Evolutionary conservation across 2,888 invertebrate species (phyloP), one percentile per base, ranked within the genome.

Genomic region (Orthonevra nobilis): DNA sequence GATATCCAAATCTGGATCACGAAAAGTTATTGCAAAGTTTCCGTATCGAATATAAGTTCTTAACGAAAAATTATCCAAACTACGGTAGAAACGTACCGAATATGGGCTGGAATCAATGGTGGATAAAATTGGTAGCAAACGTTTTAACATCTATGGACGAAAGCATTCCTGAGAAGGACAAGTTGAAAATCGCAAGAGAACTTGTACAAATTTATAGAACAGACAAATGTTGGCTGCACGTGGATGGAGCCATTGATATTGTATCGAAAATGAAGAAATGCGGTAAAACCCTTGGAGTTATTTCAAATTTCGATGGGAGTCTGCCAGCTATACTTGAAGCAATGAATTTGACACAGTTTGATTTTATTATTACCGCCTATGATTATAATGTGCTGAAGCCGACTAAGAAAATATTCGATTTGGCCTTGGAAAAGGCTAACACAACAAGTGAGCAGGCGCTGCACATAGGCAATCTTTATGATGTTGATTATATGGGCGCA

Each of bases 241-340:
- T 92, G 50, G 89, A 92, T 6, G 94, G 94, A 3, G 91, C 91
- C 3, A 84, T 89, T 12, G 91, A 92, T 12, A 87, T 96, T 7
- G 79, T 89, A 3, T 86, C 91, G 3, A 89, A 90, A 74, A 86
- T 96, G 0, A 85, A 85, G 0, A 20, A 82, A 2, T 60, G 82
- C 2, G 84, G 83, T 14, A 88, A 88, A 63, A 82, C 69, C 19
- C 83, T 96, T 28, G 97, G 97, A 2, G 91, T 96, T 0, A 93
- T 97, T 82, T 97, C 97, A 0, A 98, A 98, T 89, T 96, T 94
- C 88, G 97, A 97, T 89, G 94, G 96, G 14, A 91, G 97, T 28
- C 89, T 97, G 1, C 89, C 91, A 48, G 89, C 90, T 9, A 92
- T 97, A 77, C 90, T 97, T 15, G 81, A 87, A 2, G 92, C 91